Evolutionary conservation across 2,113 vertebrate genomes (phyloP).

Genomic region (Hemicordylus capensis): DNA sequence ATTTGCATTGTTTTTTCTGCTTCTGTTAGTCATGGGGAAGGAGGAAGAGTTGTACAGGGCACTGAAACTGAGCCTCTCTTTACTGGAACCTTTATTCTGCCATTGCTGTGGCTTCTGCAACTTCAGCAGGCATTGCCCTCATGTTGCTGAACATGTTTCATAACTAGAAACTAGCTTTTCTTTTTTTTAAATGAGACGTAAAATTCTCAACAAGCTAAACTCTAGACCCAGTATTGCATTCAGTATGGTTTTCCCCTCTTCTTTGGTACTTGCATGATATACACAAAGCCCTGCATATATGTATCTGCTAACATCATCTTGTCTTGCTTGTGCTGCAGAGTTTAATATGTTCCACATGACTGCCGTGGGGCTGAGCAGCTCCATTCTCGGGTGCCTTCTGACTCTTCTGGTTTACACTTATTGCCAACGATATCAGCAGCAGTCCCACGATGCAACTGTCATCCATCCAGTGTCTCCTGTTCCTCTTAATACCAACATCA

Average conservation of each 20-base stretch:
- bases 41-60: too few species aligned
- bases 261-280: not conserved
- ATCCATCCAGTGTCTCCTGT: conserved; percentile 94
- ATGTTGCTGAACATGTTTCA: not conserved
- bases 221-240: not conserved
- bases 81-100: too few species aligned
- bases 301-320: not conserved
- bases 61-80: too few species aligned
- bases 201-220: not conserved
- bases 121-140: not conserved
- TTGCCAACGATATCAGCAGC: conserved; percentile 95
- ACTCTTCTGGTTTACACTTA: conserved; percentile 94
- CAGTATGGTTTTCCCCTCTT: not conserved
- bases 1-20: too few species aligned
- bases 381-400: conserved; percentile 93
- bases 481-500: conserved; percentile 96
- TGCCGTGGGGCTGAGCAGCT: conserved; percentile 94
- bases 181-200: not conserved
- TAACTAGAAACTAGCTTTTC: not conserved
- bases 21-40: too few species aligned
- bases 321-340: conserved; percentile 73
- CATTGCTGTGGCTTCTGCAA: not conserved
- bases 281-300: not conserved
- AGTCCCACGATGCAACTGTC: conserved; percentile 95
- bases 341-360: conserved; percentile 99